Conservation (phyloP, 2,113 vertebrate species). For the Hipposideros armiger region DNA sequence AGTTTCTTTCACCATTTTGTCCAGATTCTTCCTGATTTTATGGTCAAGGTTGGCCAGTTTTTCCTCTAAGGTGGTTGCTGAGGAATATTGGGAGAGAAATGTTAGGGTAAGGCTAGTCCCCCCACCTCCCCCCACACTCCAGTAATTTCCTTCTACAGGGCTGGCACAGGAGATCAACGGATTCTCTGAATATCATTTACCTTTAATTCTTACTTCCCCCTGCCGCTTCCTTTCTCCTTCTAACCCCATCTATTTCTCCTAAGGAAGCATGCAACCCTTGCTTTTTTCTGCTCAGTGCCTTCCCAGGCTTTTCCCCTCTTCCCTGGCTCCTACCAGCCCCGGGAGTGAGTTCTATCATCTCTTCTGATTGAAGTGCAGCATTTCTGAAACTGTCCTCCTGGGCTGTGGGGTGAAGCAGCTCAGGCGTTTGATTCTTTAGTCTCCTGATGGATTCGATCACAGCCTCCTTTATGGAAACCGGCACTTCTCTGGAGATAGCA, state of each 20-base stretch:
- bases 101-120: background rate
- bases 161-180: background rate
- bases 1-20: background rate
- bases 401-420: background rate
- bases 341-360: background rate
- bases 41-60: background rate
- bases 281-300: background rate
- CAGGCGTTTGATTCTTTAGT: background rate
- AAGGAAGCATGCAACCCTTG: background rate
- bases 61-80: conserved; percentile 41
- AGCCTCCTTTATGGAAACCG: background rate
- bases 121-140: accelerated
- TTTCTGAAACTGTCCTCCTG: background rate
- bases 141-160: background rate
- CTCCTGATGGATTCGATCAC: background rate
- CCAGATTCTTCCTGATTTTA: background rate
- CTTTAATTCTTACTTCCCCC: background rate
- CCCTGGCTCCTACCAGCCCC: background rate
- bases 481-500: background rate
- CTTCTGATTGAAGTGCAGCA: background rate
- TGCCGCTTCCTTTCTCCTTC: background rate
- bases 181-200: background rate
- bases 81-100: conserved; percentile 23
- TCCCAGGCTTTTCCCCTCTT: background rate
- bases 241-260: no score